Conservation (phyloP, 2,888 invertebrate species). For the Dysmachus trigonus region DNA sequence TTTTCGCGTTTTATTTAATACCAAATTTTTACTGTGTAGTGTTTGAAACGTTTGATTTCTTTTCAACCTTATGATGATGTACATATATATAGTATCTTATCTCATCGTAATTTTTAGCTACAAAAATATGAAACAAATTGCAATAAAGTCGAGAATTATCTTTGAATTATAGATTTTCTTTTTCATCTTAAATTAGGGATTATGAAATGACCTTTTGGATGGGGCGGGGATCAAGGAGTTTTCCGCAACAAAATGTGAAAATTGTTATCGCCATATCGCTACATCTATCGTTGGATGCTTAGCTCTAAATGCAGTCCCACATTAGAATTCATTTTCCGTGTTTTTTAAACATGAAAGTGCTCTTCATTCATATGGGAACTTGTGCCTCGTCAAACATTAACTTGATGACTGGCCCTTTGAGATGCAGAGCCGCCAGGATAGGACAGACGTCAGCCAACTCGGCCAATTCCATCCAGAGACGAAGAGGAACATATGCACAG, state of each 20-base stretch:
- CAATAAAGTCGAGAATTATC: neutral
- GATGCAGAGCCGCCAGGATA: neutral
- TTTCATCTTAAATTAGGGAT: neutral
- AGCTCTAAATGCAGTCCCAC: neutral
- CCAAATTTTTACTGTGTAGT: no score
- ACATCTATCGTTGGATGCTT: neutral
- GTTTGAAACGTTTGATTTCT: no score
- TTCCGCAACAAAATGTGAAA: neutral
- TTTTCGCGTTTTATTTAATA: no score
- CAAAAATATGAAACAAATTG: neutral
- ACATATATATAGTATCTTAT: no score
- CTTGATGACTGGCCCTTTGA: constrained; percentile 4
- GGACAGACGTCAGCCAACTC: neutral
- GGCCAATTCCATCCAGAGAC: neutral
- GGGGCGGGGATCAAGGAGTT: neutral
- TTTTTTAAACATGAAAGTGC: neutral
- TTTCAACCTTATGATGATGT: no score
- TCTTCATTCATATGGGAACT: neutral
- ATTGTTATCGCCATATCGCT: neutral
- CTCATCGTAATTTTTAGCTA: neutral
- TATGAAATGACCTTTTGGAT: neutral
- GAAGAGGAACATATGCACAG: neutral
- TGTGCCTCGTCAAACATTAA: constrained; percentile 28
- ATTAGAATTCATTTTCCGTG: constrained; percentile 3
- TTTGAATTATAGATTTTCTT: neutral